Evolutionary conservation across 2,113 vertebrate species (phyloP), one percentile per base, ranked within the genome.

Genomic region (Plecturocebus donacophilus): DNA sequence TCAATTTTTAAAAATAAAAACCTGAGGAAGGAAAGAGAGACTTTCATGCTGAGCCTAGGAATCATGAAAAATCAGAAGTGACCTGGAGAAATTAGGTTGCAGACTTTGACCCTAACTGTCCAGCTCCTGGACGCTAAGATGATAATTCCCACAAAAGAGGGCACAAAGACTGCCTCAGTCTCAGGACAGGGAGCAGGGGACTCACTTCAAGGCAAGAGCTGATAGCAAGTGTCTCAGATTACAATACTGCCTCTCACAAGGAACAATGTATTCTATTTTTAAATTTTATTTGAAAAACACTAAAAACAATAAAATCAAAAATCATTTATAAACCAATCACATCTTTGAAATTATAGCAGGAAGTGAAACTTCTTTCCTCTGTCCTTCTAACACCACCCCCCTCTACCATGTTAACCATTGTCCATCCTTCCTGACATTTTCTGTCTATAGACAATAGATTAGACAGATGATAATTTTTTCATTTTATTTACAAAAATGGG

Each of bases 211-310:
- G 12, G 17, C 12, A 42, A 27, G n/a, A 82, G 16, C 61, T 47
- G 12, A 76, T 35, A 38, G 17, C 16, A n/a, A n/a, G 2, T 4
- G 5, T 9, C 56, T 45, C 16, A 42, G 23, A 66, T 52, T 2
- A 3, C 13, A 19, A 68, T 16, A 7, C 76, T 61, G 71, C 32
- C 7, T 9, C 4, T 58, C 47, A 89, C 35, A 77, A 87, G 47
- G 93, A 82, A 38, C 94, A 42, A 42, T 85, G 8, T 0, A 7
- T 73, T 96, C 76, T 54, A 56, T 76, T 89, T 96, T 84, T 40
- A 27, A 38, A 49, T 91, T 87, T 89, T 47, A 82, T 75, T 97
- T 70, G 21, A 84, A 96, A 94, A 91, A 23, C 20, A 54, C 11
- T 96, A 81, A n/a, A 91, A 87, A 88, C 32, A 77, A 77, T 56